Evolutionary conservation across 2,113 vertebrate genomes (phyloP).

Genomic region (Eclectus roratus): DNA sequence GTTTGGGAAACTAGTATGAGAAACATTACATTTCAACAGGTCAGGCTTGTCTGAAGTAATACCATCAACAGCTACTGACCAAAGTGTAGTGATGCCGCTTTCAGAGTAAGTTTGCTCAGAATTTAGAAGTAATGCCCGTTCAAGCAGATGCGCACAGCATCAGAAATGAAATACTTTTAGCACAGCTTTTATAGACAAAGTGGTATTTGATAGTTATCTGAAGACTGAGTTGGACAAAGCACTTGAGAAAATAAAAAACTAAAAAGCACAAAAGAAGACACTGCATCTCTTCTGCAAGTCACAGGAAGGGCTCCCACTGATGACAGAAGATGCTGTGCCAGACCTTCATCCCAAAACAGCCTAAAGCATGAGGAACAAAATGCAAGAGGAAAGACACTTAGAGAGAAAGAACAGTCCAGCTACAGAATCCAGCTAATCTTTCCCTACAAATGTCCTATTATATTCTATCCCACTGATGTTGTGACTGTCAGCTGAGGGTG

Average conservation of each 20-base stretch:
- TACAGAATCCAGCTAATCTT: not conserved
- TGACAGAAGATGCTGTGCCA: not conserved
- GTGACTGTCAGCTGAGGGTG: not conserved
- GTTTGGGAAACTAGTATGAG: constrained; percentile 39
- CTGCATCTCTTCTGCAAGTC: not conserved
- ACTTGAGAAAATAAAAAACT: not conserved
- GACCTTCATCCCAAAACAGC: not conserved
- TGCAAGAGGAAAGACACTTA: not conserved
- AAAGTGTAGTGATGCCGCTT: not conserved
- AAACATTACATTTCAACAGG: constrained; percentile 26
- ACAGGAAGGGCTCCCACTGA: not conserved
- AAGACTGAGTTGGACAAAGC: not conserved
- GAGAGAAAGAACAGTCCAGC: not conserved
- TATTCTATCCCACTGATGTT: not conserved
- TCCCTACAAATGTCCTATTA: not conserved
- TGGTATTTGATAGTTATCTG: not conserved
- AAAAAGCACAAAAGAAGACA: not conserved
- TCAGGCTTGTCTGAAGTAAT: not conserved
- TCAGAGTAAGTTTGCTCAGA: not conserved
- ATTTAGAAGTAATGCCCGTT: not conserved
- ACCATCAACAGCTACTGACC: not conserved
- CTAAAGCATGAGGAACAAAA: not conserved
- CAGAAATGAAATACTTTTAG: not conserved
- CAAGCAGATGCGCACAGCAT: not conserved
- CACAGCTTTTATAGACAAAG: not conserved